phyloP scores from a whole-genome alignment of 2,797 vertebrate species.

The Phrynocephalus guinanensis region DNA sequence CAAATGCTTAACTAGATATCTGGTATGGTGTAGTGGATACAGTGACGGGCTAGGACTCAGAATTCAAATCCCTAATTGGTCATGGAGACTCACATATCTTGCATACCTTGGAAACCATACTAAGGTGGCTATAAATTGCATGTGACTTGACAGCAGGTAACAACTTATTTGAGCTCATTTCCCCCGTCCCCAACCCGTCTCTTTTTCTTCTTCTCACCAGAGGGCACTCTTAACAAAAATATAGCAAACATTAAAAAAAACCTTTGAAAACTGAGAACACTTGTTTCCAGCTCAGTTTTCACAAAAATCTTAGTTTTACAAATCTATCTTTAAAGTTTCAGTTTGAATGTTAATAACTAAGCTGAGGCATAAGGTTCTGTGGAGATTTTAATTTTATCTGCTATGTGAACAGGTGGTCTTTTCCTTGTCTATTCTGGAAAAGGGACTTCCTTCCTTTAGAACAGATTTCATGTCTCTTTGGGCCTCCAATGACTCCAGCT shows the following conservation, averaged over 20 bases:
- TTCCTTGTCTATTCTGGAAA: neutral
- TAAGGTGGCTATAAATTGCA: neutral
- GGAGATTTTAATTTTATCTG: conserved; percentile 37
- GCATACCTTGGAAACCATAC: too few relatives aligned
- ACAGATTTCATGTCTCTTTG: neutral
- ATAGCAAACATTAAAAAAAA: neutral
- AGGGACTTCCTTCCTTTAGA: neutral
- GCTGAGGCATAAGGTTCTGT: conserved; percentile 50
- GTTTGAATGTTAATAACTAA: conserved; percentile 41
- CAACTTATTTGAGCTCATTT: neutral
- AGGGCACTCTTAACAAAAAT: conserved; percentile 75
- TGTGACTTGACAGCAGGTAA: neutral
- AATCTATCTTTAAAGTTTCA: conserved; percentile 63
- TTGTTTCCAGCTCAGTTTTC: conserved; percentile 8
- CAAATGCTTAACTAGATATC: too few relatives aligned
- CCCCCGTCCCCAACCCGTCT: neutral
- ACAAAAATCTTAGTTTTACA: conserved; percentile 68
- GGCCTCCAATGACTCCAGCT: neutral
- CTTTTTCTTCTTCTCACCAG: conserved; percentile 63
- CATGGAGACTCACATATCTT: too few relatives aligned
- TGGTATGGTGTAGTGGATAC: too few relatives aligned
- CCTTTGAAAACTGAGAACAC: neutral
- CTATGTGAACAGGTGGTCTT: conserved; percentile 21
- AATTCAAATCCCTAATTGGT: too few relatives aligned
- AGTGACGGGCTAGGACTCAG: too few relatives aligned